phyloP scores from a whole-genome alignment of 1,140 invertebrate genomes.

The Apolygus lucorum region DNA sequence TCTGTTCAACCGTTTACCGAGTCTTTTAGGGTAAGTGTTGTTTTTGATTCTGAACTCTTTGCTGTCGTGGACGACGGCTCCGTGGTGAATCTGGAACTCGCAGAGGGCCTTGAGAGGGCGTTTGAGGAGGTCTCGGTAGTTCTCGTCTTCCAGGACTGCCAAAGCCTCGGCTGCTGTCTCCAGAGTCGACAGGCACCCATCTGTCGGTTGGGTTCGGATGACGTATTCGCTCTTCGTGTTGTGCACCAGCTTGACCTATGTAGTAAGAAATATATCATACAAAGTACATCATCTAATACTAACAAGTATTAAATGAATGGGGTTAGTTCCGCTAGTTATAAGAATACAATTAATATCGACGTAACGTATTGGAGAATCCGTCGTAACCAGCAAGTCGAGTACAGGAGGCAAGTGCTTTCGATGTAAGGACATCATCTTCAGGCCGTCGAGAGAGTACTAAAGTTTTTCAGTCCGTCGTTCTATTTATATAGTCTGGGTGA shows the following conservation, averaged over 20 bases:
- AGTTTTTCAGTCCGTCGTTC: too few species aligned
- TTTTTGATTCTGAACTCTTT: constrained; percentile 82
- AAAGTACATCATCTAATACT: too few species aligned
- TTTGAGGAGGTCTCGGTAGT: constrained; percentile 58
- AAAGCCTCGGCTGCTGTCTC: constrained; percentile 81
- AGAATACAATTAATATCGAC: too few species aligned
- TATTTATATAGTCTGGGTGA: too few species aligned
- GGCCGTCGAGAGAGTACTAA: too few species aligned
- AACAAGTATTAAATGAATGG: too few species aligned
- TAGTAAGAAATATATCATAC: too few species aligned
- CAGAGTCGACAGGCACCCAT: constrained; percentile 81
- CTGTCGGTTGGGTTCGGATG: constrained; percentile 85
- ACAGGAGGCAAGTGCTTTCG: too few species aligned
- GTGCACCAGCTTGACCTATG: constrained; percentile 64
- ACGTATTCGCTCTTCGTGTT: constrained; percentile 72
- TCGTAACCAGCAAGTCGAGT: too few species aligned
- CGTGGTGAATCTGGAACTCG: constrained; percentile 75
- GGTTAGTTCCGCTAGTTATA: too few species aligned
- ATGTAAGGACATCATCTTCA: too few species aligned
- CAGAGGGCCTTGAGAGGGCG: constrained; percentile 74
- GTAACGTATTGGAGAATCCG: too few species aligned
- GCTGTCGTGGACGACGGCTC: constrained; percentile 85
- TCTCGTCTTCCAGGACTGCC: constrained; percentile 61
- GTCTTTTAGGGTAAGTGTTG: constrained; percentile 71
- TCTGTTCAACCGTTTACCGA: constrained; percentile 58